Conservation (phyloP, 1,140 invertebrate genomes). For the Contarinia nasturtii region DNA sequence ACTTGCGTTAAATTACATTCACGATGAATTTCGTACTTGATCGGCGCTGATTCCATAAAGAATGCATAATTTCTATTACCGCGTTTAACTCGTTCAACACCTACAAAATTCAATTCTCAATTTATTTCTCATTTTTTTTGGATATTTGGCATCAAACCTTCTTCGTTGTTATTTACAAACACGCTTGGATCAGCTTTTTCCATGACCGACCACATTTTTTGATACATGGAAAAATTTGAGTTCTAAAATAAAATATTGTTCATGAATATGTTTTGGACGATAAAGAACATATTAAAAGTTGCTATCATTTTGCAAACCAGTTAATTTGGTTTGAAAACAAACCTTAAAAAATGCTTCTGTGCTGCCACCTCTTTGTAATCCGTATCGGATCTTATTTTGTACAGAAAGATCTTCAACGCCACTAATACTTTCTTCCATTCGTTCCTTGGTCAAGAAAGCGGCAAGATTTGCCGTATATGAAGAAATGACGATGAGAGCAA, state of each 20-base stretch:
- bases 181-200: conserved; percentile 47
- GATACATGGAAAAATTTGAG: conserved; percentile 53
- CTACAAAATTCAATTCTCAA: conserved; percentile 19
- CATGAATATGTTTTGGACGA: too few species aligned
- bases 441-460: conserved; percentile 75
- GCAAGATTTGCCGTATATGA: conserved; percentile 91
- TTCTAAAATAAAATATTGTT: conserved; percentile 22
- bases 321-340: too few species aligned
- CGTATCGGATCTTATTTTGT: conserved; percentile 38
- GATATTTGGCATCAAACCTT: conserved; percentile 37
- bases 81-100: conserved; percentile 23
- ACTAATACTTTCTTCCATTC: conserved; percentile 68
- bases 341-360: too few species aligned
- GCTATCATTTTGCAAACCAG: too few species aligned
- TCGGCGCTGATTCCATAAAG: conserved; percentile 59
- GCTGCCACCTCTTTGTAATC: too few species aligned
- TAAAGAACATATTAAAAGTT: too few species aligned
- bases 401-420: conserved; percentile 69
- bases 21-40: conserved; percentile 51
- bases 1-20: conserved; percentile 55
- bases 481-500: conserved; percentile 82
- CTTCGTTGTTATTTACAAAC: conserved; percentile 48
- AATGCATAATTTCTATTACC: conserved; percentile 48
- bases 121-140: conserved; percentile 46
- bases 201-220: conserved; percentile 52